Conservation (phyloP, 2,797 vertebrate species). For the Sitta carolinensis region DNA sequence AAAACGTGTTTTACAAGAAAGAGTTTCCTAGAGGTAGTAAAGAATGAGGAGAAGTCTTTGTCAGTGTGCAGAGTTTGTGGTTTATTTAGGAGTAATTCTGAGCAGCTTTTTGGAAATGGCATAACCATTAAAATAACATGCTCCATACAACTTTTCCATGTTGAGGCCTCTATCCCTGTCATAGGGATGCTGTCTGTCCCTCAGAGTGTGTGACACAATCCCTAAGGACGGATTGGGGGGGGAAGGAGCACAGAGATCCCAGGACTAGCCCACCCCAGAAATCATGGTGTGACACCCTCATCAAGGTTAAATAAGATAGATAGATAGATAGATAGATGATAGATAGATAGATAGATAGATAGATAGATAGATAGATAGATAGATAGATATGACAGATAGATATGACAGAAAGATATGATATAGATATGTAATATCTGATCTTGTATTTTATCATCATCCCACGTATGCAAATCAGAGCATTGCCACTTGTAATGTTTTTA, state of each 20-base stretch:
- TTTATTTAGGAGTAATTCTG: background rate
- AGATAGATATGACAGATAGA: no score
- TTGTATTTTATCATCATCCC: background rate
- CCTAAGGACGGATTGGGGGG: background rate
- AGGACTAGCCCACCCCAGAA: background rate
- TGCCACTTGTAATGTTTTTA: background rate
- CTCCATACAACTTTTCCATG: background rate
- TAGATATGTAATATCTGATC: background rate
- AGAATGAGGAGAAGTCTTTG: background rate
- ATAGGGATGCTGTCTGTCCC: background rate
- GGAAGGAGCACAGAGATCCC: background rate
- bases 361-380: no score
- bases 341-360: no score
- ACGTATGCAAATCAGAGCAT: rapidly evolving
- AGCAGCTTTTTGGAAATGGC: background rate
- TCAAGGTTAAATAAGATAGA: background rate
- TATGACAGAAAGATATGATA: no score
- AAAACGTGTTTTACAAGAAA: rapidly evolving
- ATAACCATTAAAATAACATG: background rate
- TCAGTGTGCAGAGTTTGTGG: background rate
- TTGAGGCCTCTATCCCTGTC: rapidly evolving
- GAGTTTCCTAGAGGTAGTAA: background rate
- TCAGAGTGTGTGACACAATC: background rate
- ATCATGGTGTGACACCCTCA: background rate
- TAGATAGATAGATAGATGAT: no score